A percentile compares a stretch with the other conserved stretches of the same genome.
These are phyloP conservation scores for Mamestra brassicae DNA, from an alignment of 2,888 invertebrate species.

Conservation along the genomic window DNA sequence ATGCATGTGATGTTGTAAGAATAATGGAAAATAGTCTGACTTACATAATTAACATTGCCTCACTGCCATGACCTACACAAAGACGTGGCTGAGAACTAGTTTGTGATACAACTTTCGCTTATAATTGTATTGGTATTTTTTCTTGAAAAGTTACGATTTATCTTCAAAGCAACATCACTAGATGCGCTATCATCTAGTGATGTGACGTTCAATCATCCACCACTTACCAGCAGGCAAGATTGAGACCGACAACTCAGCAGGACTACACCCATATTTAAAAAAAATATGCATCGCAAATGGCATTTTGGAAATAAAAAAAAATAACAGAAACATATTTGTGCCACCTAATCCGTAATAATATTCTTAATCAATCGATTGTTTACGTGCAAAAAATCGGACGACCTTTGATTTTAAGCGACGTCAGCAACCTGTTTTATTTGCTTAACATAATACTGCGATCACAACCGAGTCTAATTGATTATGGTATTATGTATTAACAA, in stretches of 20 bases:
- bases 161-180: no score
- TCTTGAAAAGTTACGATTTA: neutral
- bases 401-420: slow-evolving; percentile 5
- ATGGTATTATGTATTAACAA: neutral
- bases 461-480: neutral
- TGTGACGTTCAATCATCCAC: no score
- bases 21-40: slow-evolving; percentile 24
- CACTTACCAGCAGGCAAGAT: neutral
- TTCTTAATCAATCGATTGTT: neutral
- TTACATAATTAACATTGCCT: slow-evolving; percentile 39
- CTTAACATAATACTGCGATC: neutral
- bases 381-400: slow-evolving; percentile 6
- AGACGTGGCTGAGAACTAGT: slow-evolving; percentile 21
- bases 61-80: slow-evolving; percentile 30
- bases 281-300: no score
- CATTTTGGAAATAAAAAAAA: no score
- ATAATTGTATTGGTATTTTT: neutral
- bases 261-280: no score
- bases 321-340: neutral
- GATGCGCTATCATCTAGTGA: no score
- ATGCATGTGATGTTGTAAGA: slow-evolving; percentile 33
- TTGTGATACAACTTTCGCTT: slow-evolving; percentile 27
- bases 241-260: no score
- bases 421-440: slow-evolving; percentile 6
- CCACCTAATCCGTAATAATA: neutral